phyloP scores from a whole-genome alignment of 2,888 invertebrate species.

The Digitonthophagus gazella region DNA sequence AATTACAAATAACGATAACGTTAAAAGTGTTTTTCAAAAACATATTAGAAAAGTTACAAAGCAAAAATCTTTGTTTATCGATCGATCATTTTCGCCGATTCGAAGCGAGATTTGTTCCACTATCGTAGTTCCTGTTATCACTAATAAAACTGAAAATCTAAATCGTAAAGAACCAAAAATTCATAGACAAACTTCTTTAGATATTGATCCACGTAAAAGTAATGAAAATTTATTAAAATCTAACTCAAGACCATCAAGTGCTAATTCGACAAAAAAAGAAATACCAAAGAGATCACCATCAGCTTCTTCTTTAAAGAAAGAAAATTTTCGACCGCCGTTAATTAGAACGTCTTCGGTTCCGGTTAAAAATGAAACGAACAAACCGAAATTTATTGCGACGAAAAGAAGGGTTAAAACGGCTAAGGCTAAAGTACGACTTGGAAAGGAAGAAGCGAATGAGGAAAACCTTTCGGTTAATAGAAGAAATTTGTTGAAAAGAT shows the following conservation, averaged over 20 bases:
- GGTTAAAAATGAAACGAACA: conserved; percentile 35
- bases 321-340: conserved; percentile 41
- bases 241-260: conserved; percentile 46
- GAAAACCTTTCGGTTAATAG: conserved; percentile 17
- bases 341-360: conserved; percentile 45
- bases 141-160: conserved; percentile 31
- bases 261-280: too few species aligned
- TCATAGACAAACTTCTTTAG: background rate
- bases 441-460: conserved; percentile 22
- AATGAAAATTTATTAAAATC: too few species aligned
- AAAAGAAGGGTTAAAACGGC: conserved; percentile 37
- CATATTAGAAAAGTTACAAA: conserved; percentile 33
- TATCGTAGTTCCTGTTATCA: conserved; percentile 42
- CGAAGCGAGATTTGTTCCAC: conserved; percentile 28
- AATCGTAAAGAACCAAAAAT: background rate
- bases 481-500: conserved; percentile 32
- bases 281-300: conserved; percentile 48
- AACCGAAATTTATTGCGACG: conserved; percentile 41
- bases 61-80: conserved; percentile 25
- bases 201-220: too few species aligned
- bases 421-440: conserved; percentile 31
- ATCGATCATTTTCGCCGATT: conserved; percentile 24
- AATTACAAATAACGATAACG: conserved; percentile 22
- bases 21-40: conserved; percentile 37
- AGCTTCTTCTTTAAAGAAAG: conserved; percentile 42